Evolutionary conservation across 2,113 vertebrate species (phyloP).

Genomic region (Rhabdornis inornatus): DNA sequence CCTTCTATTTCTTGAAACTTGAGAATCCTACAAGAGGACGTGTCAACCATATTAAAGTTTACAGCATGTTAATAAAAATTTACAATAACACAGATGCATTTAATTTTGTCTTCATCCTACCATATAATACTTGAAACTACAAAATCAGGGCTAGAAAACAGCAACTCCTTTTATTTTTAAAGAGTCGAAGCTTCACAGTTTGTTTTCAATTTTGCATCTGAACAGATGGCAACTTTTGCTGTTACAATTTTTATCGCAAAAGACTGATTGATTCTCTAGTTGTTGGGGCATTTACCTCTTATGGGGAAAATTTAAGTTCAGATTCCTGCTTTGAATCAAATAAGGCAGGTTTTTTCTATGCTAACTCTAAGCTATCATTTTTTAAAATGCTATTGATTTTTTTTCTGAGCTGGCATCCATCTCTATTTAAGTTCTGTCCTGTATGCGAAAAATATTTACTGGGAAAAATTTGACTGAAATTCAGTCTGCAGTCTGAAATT

Average conservation of each 20-base stretch:
- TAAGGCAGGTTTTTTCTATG: neutral
- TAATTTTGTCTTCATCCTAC: neutral
- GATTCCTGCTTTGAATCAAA: conserved; percentile 17
- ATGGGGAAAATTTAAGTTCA: neutral
- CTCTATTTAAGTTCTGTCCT: neutral
- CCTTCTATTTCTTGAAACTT: neutral
- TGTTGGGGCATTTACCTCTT: neutral
- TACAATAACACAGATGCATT: neutral
- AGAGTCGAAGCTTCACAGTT: neutral
- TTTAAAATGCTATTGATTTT: conserved; percentile 7
- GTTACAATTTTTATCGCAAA: conserved; percentile 8
- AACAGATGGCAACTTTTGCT: conserved; percentile 37
- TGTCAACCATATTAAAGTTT: neutral
- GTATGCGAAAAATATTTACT: neutral
- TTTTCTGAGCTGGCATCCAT: neutral
- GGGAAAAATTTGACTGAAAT: neutral
- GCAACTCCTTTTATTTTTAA: neutral
- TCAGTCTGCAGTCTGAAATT: neutral
- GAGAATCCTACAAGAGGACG: neutral
- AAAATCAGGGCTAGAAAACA: neutral
- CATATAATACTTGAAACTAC: neutral
- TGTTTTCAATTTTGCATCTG: conserved; percentile 24
- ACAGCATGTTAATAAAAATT: neutral
- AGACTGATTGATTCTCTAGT: neutral
- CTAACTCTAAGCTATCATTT: neutral